Percentiles rank a stretch among this genome's conserved stretches.
Conservation (phyloP, 2,113 vertebrate species). For the Tilapia sparmanii region DNA sequence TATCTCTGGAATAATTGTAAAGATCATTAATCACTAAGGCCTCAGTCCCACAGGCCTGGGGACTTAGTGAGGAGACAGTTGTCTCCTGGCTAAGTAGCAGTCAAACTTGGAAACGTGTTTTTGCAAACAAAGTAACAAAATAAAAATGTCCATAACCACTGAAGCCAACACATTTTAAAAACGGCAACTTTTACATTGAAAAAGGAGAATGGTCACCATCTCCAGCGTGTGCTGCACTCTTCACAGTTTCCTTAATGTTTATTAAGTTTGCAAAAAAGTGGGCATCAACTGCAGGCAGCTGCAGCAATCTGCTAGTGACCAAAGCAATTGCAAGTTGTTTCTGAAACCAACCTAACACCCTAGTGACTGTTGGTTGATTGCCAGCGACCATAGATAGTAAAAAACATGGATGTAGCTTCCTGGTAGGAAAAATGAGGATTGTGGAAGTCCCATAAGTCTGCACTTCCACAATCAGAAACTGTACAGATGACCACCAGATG, state of each 20-base stretch:
- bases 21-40: background rate
- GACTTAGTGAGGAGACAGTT: background rate
- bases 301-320: accelerated
- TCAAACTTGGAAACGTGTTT: background rate
- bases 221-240: accelerated
- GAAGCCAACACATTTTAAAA: background rate
- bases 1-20: background rate
- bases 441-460: background rate
- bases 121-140: background rate
- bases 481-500: background rate
- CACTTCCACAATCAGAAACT: background rate
- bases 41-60: background rate
- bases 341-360: background rate
- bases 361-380: accelerated
- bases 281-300: background rate
- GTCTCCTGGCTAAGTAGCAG: background rate
- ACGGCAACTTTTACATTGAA: background rate
- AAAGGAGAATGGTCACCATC: background rate
- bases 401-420: background rate
- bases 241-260: background rate
- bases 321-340: background rate
- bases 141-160: background rate
- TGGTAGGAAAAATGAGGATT: background rate
- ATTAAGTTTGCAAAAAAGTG: background rate
- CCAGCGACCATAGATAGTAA: background rate